Percentiles rank a stretch among this genome's conserved stretches.
Evolutionary conservation across 2,888 invertebrate species (phyloP).

Genomic region (Aplocera efformata): DNA sequence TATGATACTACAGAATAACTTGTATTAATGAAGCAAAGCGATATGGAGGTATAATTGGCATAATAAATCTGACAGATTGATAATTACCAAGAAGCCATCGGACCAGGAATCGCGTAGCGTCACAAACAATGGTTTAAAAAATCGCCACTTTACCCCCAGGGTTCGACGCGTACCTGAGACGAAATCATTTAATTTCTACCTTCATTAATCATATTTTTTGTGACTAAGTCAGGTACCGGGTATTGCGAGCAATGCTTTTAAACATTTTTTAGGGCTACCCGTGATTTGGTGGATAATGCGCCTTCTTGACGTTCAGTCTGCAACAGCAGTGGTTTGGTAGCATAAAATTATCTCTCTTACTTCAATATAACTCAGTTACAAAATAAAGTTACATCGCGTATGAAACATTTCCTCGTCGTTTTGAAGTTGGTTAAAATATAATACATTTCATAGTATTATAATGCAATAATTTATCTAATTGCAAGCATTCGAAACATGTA

Average conservation of each 20-base stretch:
- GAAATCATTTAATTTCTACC: constrained; percentile 68
- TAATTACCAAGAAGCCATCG: constrained; percentile 14
- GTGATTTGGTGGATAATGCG: constrained; percentile 31
- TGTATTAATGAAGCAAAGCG: constrained; percentile 10
- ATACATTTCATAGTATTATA: too few relatives aligned
- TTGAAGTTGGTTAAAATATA: too few relatives aligned
- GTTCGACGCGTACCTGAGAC: constrained; percentile 49
- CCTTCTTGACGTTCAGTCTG: constrained; percentile 6
- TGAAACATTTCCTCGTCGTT: too few relatives aligned
- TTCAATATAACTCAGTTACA: too few relatives aligned
- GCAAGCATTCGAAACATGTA: too few relatives aligned
- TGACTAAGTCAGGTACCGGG: constrained; percentile 52
- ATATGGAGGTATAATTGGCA: constrained; percentile 13
- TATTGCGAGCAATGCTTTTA: constrained; percentile 62
- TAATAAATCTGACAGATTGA: constrained; percentile 16
- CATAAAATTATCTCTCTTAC: too few relatives aligned
- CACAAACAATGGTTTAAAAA: constrained; percentile 46
- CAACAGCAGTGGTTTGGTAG: not conserved
- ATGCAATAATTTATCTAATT: too few relatives aligned
- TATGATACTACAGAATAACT: too few relatives aligned
- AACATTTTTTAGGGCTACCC: constrained; percentile 38
- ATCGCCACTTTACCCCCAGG: constrained; percentile 44
- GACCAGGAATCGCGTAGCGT: constrained; percentile 5
- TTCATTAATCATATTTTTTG: constrained; percentile 78
- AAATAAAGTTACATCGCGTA: too few relatives aligned